Conservation (phyloP, 2,888 invertebrate genomes). For the Tipula lateralis region DNA sequence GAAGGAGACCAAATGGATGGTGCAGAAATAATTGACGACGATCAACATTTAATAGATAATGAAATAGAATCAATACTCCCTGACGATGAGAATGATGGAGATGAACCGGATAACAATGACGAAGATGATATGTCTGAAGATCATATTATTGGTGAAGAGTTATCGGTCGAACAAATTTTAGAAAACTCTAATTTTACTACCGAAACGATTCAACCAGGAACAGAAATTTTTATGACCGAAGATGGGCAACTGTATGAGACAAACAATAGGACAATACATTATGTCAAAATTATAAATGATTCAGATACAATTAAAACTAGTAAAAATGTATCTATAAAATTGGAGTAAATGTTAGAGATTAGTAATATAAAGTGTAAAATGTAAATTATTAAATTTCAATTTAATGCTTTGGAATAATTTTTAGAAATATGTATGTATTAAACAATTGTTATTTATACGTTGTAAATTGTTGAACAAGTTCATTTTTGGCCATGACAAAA, state of each 20-base stretch:
- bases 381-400: background rate
- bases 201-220: background rate
- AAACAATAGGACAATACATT: slow-evolving; percentile 46
- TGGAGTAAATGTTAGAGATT: background rate
- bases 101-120: background rate
- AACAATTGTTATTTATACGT: too few species aligned
- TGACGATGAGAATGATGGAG: background rate
- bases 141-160: slow-evolving; percentile 14
- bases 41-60: background rate
- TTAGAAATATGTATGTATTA: too few species aligned
- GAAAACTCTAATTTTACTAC: background rate
- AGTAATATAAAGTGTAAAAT: background rate
- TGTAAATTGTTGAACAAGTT: background rate
- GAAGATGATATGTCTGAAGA: slow-evolving; percentile 3
- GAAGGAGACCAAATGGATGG: background rate
- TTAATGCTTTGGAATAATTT: background rate
- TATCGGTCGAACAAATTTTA: slow-evolving; percentile 3
- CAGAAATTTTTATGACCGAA: slow-evolving; percentile 40
- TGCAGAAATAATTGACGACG: background rate
- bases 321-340: background rate
- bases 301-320: background rate
- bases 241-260: slow-evolving; percentile 49
- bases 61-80: background rate
- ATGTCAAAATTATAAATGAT: slow-evolving; percentile 42
- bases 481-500: background rate